phyloP scores from a whole-genome alignment of 2,113 vertebrate genomes.

The Vireo altiloquus region DNA sequence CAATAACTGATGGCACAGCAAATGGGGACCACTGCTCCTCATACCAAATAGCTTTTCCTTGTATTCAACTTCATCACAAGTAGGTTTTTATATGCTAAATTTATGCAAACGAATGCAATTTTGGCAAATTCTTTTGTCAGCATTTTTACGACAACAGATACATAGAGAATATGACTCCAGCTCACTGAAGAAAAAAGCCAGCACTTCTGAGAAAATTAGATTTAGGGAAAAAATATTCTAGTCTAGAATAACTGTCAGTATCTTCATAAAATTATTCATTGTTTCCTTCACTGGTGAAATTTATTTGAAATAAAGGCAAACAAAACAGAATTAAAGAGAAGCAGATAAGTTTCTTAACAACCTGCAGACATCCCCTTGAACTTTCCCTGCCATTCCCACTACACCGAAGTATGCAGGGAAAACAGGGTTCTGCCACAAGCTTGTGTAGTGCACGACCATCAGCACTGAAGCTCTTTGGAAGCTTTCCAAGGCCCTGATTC shows the following conservation, averaged over 20 bases:
- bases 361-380: conserved; percentile 8
- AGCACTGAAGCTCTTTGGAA: conserved; percentile 26
- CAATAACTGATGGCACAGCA: background rate
- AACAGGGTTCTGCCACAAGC: background rate
- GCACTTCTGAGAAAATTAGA: conserved; percentile 22
- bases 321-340: background rate
- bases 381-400: conserved; percentile 9
- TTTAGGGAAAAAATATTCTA: conserved; percentile 15
- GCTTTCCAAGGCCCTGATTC: conserved; percentile 58
- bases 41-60: background rate
- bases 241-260: background rate
- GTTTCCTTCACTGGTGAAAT: conserved; percentile 5
- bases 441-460: background rate
- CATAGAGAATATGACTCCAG: background rate
- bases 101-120: background rate
- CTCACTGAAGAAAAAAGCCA: conserved; percentile 14
- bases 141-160: background rate
- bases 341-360: background rate
- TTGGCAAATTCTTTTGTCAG: conserved; percentile 14
- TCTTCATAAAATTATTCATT: conserved; percentile 13
- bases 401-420: conserved; percentile 10
- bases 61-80: background rate
- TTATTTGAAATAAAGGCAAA: conserved; percentile 35
- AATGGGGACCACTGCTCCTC: background rate
- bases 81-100: background rate